Evolutionary conservation across 2,797 vertebrate genomes (phyloP), one percentile per base, ranked within the genome.

Genomic region (Cirrhinus molitorella): DNA sequence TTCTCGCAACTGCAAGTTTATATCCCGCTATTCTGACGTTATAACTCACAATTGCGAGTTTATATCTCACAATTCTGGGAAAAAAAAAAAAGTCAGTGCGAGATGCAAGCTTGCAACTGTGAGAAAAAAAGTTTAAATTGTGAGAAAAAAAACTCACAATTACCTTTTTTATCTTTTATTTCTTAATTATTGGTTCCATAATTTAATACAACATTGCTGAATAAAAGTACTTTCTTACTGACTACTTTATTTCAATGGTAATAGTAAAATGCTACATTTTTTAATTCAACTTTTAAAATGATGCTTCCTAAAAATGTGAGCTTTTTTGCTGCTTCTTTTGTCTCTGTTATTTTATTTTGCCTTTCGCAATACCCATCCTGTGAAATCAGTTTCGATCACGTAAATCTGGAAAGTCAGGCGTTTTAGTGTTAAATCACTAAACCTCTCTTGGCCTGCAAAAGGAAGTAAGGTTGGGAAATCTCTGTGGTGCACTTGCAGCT

Each of bases 381-480:
- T 49, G 11, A 66, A 79, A 55, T 43, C 40, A 59, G 51, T 80
- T 80, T 47, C 23, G 21, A 51, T 47, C 3, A 21, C 2, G 19
- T 28, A 43, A 28, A 43, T 51, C 47, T 31, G 12, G 31, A 57
- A 75, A 43, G 14, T 25, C 34, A 37, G 21, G 43, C 3, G 4
- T 23, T 66, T 66, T 17, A 66, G 25, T 11, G 25, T 3, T 51
- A 66, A 67, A 51, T 40, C 77, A 55, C 61, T 19, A 25, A 19
- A 68, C 17, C 5, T 25, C 65, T 63, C 14, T 14, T 80, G 17
- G 23, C n/a, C 59, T 67, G 61, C 3, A 79, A 84, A 45, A 83
- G 61, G 80, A 70, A 65, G 25, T 65, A 17, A 83, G 75, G 72
- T 83, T 73, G 76, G 31, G 72, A 61, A 80, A 87, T 17, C 59